These are phyloP conservation scores for Setipinna tenuifilis DNA, from an alignment of 2,797 vertebrate genomes.

Conservation along the genomic window DNA sequence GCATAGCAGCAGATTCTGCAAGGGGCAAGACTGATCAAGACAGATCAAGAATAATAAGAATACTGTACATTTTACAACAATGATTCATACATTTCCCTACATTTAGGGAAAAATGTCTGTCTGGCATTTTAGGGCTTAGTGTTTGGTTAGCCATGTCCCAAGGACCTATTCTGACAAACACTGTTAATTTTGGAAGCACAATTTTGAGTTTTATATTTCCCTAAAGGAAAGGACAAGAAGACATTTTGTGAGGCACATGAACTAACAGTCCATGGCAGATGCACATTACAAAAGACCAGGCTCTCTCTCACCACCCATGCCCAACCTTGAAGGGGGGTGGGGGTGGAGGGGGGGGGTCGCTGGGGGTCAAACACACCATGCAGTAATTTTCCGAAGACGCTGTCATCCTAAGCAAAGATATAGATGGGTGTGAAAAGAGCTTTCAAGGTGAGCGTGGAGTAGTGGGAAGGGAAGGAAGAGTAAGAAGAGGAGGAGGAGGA, in stretches of 20 bases:
- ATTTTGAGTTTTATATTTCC: not conserved
- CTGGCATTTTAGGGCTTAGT: not conserved
- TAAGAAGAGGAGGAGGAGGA: constrained; percentile 33
- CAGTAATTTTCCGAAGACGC: constrained; percentile 82
- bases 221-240: not conserved
- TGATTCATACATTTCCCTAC: not conserved
- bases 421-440: constrained; percentile 67
- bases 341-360: constrained; percentile 70
- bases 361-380: constrained; percentile 90
- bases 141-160: not conserved
- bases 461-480: constrained; percentile 33
- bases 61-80: no score
- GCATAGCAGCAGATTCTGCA: not conserved
- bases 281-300: constrained; percentile 57
- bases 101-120: not conserved
- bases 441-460: constrained; percentile 31
- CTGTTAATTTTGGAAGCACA: not conserved
- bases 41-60: no score
- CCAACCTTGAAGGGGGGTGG: constrained; percentile 79
- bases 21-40: constrained; percentile 31
- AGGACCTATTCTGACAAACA: not conserved
- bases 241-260: not conserved
- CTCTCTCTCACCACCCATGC: constrained; percentile 93
- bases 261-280: constrained; percentile 28
- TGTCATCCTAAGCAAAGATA: constrained; percentile 89